phyloP scores from a whole-genome alignment of 2,113 vertebrate species.

The Vidua macroura region DNA sequence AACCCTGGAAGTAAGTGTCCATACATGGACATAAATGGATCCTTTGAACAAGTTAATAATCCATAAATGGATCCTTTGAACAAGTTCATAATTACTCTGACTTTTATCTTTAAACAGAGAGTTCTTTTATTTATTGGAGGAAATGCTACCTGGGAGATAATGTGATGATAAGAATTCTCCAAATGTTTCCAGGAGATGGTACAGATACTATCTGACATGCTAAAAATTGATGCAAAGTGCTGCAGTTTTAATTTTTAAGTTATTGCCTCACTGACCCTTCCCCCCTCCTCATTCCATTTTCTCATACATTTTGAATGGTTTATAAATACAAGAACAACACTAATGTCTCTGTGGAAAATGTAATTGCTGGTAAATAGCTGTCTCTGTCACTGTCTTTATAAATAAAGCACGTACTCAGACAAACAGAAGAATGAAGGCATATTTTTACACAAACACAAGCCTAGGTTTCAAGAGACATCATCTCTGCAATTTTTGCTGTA shows the following conservation, averaged over 20 bases:
- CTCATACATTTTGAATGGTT: constrained; percentile 33
- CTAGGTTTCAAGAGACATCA: not conserved
- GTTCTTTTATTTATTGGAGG: constrained; percentile 6
- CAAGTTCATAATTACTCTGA: constrained; percentile 6
- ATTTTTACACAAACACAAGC: accelerated
- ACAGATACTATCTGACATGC: constrained; percentile 27
- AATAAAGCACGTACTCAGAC: not conserved
- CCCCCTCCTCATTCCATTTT: not conserved
- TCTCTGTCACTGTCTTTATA: not conserved
- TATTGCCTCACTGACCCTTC: not conserved
- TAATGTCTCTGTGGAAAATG: not conserved
- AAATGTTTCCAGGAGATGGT: constrained; percentile 1
- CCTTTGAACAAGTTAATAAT: not conserved
- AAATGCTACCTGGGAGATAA: constrained; percentile 42
- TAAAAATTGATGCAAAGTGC: not conserved
- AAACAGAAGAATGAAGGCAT: not conserved
- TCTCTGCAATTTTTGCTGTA: not conserved
- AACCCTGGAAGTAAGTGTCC: not conserved
- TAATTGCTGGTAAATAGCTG: not conserved
- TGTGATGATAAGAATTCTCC: constrained; percentile 12
- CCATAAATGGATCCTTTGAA: not conserved
- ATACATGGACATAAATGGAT: not conserved
- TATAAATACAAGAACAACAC: not conserved
- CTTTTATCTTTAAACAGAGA: not conserved
- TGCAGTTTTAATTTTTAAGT: constrained; percentile 39